phyloP scores from a whole-genome alignment of 2,113 vertebrate genomes.

The Crotalus helleri region DNA sequence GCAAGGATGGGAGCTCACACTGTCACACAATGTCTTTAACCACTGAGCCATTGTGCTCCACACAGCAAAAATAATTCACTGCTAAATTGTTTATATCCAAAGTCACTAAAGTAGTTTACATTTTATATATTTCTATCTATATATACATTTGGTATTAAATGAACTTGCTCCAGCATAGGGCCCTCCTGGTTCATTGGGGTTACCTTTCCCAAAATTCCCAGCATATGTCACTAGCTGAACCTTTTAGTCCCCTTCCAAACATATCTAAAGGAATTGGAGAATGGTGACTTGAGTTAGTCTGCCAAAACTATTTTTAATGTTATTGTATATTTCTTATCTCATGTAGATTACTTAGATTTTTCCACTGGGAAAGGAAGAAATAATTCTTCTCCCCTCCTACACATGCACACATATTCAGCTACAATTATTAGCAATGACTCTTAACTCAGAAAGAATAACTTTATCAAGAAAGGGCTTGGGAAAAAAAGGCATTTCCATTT shows the following conservation, averaged over 20 bases:
- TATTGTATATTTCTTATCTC: not conserved
- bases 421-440: not conserved
- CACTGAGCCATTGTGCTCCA: not conserved
- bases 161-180: not conserved
- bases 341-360: not conserved
- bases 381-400: not conserved
- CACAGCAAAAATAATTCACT: no score
- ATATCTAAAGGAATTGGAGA: not conserved
- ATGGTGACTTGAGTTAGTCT: not conserved
- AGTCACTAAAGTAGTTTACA: no score
- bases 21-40: not conserved
- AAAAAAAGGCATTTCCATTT: conserved; percentile 8
- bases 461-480: not conserved
- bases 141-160: not conserved
- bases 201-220: not conserved
- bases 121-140: no score
- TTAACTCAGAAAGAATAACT: not conserved
- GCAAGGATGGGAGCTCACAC: not conserved
- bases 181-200: not conserved
- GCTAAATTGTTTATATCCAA: no score
- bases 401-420: not conserved
- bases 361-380: not conserved
- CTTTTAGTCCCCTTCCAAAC: not conserved
- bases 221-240: not conserved
- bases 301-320: not conserved